Base-by-base conservation (phyloP, 2,797 vertebrate genomes). In the Nannoperca obscura region DNA sequence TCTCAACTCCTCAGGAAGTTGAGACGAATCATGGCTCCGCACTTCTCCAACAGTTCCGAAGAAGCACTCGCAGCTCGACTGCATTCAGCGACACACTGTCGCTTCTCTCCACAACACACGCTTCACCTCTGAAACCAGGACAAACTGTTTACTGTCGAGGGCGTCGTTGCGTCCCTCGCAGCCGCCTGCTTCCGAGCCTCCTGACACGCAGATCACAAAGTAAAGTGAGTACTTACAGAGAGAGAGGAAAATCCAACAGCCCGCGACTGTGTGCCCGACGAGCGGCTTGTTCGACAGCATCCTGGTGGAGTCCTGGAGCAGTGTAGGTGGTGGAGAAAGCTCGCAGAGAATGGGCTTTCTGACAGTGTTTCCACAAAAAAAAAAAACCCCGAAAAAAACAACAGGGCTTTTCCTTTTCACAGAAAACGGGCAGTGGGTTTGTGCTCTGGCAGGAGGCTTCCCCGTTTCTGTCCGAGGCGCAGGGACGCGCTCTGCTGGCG, bases 151-250 rank as follows among this genome's bases (percentile, higher is more conserved):
- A 6, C 50, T 63, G 90, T 65, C 63, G 13, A 9, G 58, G 44
- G 7, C 20, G 34, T 47, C 54, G 3, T 13, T 17, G 3, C 10
- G 63, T 46, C 54, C 36, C 57, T 14, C 65, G 3, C 78, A 78
- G 81, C 65, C 78, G 68, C 36, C 50, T 13, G 49, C 24, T 3
- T 69, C 49, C 32, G 46, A 76, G 36, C 73, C 61, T 60, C 44
- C 60, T 57, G 55, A 70, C 82, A 5, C 2, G 52, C 58, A 47
- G 61, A 72, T 74, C 57, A 53, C 55, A 89, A 89, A 92, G 77
- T 86, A 81, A 85, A 85, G 88, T 81, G 81, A 85, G 84, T 72
- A 95, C 95, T 96, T 80, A 96, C 95, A 68, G 89, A 93, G 87
- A 64, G 77, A 94, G 82, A 91, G 84, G 70, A 93, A 67, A 53